Conservation (phyloP, 2,113 vertebrate genomes). For the Hemibagrus wyckioides region DNA sequence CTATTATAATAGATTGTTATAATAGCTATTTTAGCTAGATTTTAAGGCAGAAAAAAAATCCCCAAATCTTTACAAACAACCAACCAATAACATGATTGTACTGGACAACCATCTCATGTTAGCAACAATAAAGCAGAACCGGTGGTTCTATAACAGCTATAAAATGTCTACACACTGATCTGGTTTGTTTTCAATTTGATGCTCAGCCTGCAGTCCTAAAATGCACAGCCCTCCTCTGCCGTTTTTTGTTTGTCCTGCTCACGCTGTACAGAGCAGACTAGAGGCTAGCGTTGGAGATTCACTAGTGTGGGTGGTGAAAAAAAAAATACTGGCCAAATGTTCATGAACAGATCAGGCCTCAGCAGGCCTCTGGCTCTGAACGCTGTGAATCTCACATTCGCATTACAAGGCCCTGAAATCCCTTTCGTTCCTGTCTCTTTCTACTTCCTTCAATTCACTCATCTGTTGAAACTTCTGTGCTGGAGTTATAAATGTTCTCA, state of each 20-base stretch:
- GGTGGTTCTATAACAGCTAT: background rate
- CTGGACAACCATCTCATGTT: background rate
- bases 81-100: background rate
- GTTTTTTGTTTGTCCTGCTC: conserved; percentile 25
- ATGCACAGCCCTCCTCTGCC: background rate
- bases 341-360: conserved; percentile 53
- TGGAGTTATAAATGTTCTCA: background rate
- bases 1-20: background rate
- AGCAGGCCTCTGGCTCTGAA: conserved; percentile 49
- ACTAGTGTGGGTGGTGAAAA: conserved; percentile 42
- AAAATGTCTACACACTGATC: background rate
- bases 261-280: conserved; percentile 14
- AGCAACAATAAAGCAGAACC: background rate
- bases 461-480: conserved; percentile 2
- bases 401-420: conserved; percentile 37
- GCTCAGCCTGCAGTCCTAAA: background rate
- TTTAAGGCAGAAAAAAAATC: background rate
- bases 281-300: conserved; percentile 28
- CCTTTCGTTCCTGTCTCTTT: background rate
- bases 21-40: background rate
- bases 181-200: background rate
- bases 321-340: conserved; percentile 52
- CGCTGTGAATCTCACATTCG: conserved; percentile 32
- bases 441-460: background rate
- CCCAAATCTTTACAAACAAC: background rate